Evolutionary conservation across 2,113 vertebrate species (phyloP), one percentile per base, ranked within the genome.

Genomic region (Naja naja): DNA sequence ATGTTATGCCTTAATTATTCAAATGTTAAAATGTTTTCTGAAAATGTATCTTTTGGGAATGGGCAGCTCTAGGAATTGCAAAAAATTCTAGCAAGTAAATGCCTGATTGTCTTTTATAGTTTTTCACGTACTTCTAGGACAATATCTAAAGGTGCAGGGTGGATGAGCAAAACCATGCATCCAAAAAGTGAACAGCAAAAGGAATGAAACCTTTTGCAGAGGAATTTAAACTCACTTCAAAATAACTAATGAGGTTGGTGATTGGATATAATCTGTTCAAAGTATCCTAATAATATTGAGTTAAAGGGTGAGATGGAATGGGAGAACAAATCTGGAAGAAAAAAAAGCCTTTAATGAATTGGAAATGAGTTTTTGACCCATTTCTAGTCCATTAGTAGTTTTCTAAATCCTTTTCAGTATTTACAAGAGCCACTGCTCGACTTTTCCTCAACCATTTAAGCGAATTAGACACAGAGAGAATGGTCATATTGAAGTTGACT

Each of bases 321-420:
- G 47, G 96, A 97, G 89, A 94, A 94, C n/a, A n/a, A 92, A 96
- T 97, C 93, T 27, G 95, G 94, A 3, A 23, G 2, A 95, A 93
- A 95, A 96, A 96, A 95, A 96, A 97, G 95, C 95, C 95, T 97
- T 97, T 97, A 97, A 97, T 97, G 96, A 97, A 96, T 90, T 43
- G 96, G 97, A 97, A 97, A 97, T 96, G 93, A 96, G 94, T 96
- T 97, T 98, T 97, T 97, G 96, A 97, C 96, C 97, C 94, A 96
- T 97, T 97, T 97, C 97, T 97, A 97, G 94, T 97, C 97, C 97
- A 98, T 98, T 97, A 98, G 96, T 96, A 96, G 94, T 95, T 97
- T 96, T 97, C 95, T 97, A 97, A 98, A 97, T 95, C 95, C 95
- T 96, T 95, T 95, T 96, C 96, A 97, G 96, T 95, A 95, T 96